phyloP scores from a whole-genome alignment of 1,140 invertebrate species.

The Drosophila ananassae region DNA sequence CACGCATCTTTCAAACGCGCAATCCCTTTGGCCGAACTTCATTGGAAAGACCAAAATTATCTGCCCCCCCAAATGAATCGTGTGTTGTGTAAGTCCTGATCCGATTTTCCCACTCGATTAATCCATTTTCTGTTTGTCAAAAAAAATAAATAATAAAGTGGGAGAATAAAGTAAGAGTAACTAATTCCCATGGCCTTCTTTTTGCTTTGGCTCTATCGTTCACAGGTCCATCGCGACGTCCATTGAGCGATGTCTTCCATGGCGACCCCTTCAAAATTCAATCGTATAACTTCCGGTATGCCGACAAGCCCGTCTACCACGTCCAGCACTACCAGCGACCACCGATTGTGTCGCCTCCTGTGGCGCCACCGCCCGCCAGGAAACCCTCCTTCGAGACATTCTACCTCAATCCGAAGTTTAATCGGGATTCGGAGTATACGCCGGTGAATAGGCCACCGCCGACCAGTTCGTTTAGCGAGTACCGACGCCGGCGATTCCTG shows the following conservation, averaged over 20 bases:
- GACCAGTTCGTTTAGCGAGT: constrained; percentile 29
- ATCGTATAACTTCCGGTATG: constrained; percentile 78
- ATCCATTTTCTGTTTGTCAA: not conserved
- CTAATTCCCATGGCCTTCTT: constrained; percentile 13
- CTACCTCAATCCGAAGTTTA: constrained; percentile 65
- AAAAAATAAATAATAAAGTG: not conserved
- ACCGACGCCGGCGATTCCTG: constrained; percentile 43
- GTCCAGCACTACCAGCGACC: constrained; percentile 48
- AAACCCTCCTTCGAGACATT: constrained; percentile 59
- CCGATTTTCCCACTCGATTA: not conserved
- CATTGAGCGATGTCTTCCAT: constrained; percentile 55
- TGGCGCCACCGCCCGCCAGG: not conserved
- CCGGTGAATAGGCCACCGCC: not conserved
- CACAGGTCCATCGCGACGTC: constrained; percentile 40
- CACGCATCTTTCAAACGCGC: constrained; percentile 20
- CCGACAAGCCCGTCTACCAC: constrained; percentile 58
- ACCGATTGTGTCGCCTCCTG: not conserved
- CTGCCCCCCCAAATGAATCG: constrained; percentile 48
- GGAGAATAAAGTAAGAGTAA: not conserved
- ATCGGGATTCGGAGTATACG: not conserved
- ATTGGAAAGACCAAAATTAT: constrained; percentile 51
- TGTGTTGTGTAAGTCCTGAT: constrained; percentile 38
- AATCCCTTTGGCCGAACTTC: constrained; percentile 35
- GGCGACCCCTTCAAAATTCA: constrained; percentile 79
- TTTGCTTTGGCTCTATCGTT: not conserved